Percentiles rank a stretch among this genome's conserved stretches.
Evolutionary conservation across 2,797 vertebrate genomes (phyloP).

Genomic region (Balearica regulorum): DNA sequence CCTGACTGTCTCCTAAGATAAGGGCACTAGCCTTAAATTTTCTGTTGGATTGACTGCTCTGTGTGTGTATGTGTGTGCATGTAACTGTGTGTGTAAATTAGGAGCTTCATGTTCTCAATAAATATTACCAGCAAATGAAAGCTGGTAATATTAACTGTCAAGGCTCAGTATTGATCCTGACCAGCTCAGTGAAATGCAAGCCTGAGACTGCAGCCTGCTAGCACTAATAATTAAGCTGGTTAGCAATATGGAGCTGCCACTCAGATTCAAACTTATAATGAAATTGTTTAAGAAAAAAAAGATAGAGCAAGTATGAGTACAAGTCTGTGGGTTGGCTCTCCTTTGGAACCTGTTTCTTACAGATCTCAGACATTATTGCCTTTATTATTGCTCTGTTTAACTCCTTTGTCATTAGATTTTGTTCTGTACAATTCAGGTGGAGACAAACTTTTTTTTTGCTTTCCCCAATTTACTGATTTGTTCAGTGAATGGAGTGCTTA

Average conservation of each 20-base stretch:
- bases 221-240: constrained; percentile 64
- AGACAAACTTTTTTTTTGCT: not conserved
- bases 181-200: constrained; percentile 39
- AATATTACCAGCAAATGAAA: constrained; percentile 62
- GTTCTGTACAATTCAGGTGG: not conserved
- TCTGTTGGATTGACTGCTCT: constrained; percentile 27
- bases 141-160: constrained; percentile 63
- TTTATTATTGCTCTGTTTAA: constrained; percentile 23
- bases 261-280: constrained; percentile 37
- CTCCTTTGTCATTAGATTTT: constrained; percentile 15
- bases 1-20: constrained; percentile 41
- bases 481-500: not conserved
- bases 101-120: constrained; percentile 48
- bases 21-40: constrained; percentile 31
- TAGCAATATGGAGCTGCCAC: constrained; percentile 65
- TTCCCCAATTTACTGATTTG: not conserved
- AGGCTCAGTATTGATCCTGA: constrained; percentile 59
- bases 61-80: not conserved
- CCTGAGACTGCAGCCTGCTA: constrained; percentile 17
- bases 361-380: not conserved
- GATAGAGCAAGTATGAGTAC: not conserved
- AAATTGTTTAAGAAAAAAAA: constrained; percentile 1
- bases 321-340: not conserved
- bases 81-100: constrained; percentile 32
- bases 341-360: constrained; percentile 4